These are phyloP conservation scores for Apodemia hepburni DNA, from an alignment of 2,888 invertebrate genomes.

Conservation along the genomic window DNA sequence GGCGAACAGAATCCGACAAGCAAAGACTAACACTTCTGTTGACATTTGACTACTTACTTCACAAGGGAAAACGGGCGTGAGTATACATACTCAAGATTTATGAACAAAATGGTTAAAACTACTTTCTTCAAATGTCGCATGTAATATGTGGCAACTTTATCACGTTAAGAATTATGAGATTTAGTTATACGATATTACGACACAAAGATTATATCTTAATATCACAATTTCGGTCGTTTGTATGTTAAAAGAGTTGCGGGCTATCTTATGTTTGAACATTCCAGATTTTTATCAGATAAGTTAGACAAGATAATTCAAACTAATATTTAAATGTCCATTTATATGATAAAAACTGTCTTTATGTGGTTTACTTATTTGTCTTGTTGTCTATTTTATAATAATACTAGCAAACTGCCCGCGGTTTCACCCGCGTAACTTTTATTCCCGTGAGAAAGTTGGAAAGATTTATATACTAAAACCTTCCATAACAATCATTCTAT, in stretches of 20 bases:
- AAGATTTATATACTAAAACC: too few relatives aligned
- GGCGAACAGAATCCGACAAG: too few relatives aligned
- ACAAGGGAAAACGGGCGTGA: too few relatives aligned
- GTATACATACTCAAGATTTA: too few relatives aligned
- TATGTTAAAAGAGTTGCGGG: background rate
- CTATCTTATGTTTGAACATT: background rate
- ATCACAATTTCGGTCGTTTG: background rate
- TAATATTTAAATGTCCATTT: background rate
- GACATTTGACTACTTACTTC: too few relatives aligned
- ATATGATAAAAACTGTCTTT: background rate
- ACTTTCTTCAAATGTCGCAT: too few relatives aligned
- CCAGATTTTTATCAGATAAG: slow-evolving; percentile 5
- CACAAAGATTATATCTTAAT: background rate
- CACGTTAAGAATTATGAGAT: background rate
- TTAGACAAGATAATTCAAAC: background rate
- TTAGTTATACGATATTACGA: background rate
- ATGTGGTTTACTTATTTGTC: background rate
- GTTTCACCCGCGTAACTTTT: too few relatives aligned
- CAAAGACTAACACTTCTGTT: too few relatives aligned
- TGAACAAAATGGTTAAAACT: too few relatives aligned
- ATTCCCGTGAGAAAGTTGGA: too few relatives aligned
- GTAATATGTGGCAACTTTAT: background rate
- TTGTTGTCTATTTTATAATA: background rate
- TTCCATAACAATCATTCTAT: too few relatives aligned
- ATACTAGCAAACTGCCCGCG: too few relatives aligned